A percentile compares a stretch with the other conserved stretches of the same genome.
Conservation (phyloP, 92 coral and sea anemone genomes). For the Phenganax stokvisi region DNA sequence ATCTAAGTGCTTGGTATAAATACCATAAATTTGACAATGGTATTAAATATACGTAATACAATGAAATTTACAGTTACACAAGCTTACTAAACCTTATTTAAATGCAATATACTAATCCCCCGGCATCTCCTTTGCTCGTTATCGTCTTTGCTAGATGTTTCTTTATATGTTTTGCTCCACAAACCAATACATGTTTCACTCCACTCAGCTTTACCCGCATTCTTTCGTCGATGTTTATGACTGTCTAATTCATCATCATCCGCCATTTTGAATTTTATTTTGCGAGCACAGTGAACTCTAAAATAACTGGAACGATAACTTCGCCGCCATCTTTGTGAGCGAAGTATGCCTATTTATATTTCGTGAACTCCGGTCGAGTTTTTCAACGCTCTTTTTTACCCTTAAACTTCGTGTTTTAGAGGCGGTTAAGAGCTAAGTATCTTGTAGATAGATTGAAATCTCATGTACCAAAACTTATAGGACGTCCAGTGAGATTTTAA, state of each 20-base stretch:
- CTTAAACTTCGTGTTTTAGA: no score
- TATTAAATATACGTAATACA: not conserved
- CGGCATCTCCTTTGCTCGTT: slow-evolving; percentile 23
- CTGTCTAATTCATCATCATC: slow-evolving; percentile 23
- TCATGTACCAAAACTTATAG: no score
- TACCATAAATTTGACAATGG: not conserved
- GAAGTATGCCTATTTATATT: no score
- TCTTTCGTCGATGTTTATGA: slow-evolving; percentile 26
- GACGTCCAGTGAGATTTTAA: no score
- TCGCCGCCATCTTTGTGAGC: no score
- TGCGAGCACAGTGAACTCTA: not conserved
- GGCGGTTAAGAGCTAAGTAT: no score
- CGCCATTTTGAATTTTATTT: slow-evolving; percentile 15
- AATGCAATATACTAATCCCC: slow-evolving; percentile 36
- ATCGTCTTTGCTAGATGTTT: slow-evolving; percentile 7
- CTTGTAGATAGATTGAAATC: no score
- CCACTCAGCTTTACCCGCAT: slow-evolving; percentile 31
- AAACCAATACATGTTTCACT: slow-evolving; percentile 36
- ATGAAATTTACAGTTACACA: not conserved
- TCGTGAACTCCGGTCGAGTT: no score
- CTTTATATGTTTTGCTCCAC: slow-evolving; percentile 27
- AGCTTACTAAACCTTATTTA: slow-evolving; percentile 17
- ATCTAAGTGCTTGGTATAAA: not conserved
- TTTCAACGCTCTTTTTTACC: no score
- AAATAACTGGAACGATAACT: no score